Base-by-base conservation (phyloP, 2,888 invertebrate species). In the Eremobia ochroleuca region DNA sequence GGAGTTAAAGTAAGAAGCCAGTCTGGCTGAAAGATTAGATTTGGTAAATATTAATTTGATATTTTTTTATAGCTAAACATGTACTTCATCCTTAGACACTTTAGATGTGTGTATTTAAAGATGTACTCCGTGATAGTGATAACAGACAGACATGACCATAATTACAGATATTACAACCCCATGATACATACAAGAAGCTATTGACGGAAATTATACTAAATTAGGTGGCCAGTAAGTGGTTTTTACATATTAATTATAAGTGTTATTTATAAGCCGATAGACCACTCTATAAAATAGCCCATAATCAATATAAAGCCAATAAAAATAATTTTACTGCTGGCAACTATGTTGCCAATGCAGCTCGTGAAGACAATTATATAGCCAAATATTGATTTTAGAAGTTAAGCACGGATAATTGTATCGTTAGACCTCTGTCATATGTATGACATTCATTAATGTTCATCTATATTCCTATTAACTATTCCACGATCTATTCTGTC, bases 381-480 rank as follows among this genome's bases (percentile, higher is more conserved):
- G 72, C 52, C 43, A 61, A 83, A 81, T 65, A 85, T 81, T 87
- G 75, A 74, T 77, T 77, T 68, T 67, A 70, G 69, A 66, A 67
- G 55, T 66, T 66, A 25, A 43, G 61, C 49, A 74, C 61, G 18
- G 31, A 79, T 82, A 73, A 67, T 75, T 71, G 77, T 72, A 69
- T 74, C 62, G 31, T 61, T 66, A 64, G 61, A 73, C 55, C 67
- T 81, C 58, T 58, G 65, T 40, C 37, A 73, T 66, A 77, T 79
- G 70, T 82, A 73, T 85, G 81, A 80, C 73, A 86, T 85, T 87
- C 58, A 88, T 86, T 85, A 87, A 81, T 61, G 70, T 77, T 78
- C 81, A 83, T 86, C 78, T 83, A 87, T 86, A 86, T 86, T 86
- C 84, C 66, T 82, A 87, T 87, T 88, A 79, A 77, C 71, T 77